Conservation (phyloP, 2,113 vertebrate genomes). For the Phylloscopus trochilus region DNA sequence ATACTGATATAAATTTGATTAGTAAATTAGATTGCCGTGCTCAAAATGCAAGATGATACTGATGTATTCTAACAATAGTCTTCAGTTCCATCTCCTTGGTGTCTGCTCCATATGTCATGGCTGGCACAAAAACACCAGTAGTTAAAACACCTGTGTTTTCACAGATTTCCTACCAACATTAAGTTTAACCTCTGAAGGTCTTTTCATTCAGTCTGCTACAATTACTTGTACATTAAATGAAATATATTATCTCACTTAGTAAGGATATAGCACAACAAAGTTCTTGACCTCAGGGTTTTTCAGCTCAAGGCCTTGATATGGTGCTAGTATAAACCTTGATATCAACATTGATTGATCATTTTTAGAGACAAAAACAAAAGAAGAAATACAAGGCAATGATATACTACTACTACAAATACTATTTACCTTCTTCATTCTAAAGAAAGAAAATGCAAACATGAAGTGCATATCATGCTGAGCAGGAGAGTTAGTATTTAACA, state of each 20-base stretch:
- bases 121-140: constrained; percentile 47
- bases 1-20: not conserved
- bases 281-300: not conserved
- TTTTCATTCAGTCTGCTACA: not conserved
- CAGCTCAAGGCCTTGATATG: not conserved
- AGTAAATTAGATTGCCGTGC: constrained; percentile 1
- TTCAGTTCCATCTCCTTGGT: constrained; percentile 34
- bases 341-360: not conserved
- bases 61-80: constrained; percentile 37
- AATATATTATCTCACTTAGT: not conserved
- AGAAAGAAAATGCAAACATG: not conserved
- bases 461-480: not conserved
- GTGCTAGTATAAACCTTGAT: not conserved
- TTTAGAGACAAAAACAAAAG: not conserved
- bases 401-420: not conserved
- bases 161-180: not conserved
- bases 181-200: constrained; percentile 43
- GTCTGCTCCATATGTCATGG: constrained; percentile 48
- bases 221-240: not conserved
- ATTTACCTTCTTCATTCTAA: not conserved
- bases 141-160: constrained; percentile 61
- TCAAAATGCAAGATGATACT: constrained; percentile 11
- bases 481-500: not conserved
- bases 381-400: not conserved
- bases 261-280: not conserved